Percentiles rank a stretch among this genome's conserved stretches.
These are phyloP conservation scores for Sarcophaga variegata DNA, from an alignment of 2,888 invertebrate genomes.

Conservation along the genomic window DNA sequence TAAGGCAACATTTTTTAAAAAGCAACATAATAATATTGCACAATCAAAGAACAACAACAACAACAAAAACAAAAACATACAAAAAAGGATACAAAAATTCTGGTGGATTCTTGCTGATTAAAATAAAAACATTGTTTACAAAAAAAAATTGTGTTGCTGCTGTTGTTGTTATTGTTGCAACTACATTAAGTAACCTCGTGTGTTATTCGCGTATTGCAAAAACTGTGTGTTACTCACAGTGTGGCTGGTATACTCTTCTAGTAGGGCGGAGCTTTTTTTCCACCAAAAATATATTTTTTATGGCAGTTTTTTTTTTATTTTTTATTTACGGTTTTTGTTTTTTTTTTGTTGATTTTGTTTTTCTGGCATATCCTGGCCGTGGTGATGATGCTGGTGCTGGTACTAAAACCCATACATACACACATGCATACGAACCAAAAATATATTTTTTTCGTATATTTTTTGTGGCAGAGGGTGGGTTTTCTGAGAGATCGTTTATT, in stretches of 20 bases:
- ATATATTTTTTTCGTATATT: constrained; percentile 39
- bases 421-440: background rate
- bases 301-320: background rate
- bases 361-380: constrained; percentile 42
- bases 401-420: too few species aligned
- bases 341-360: too few species aligned
- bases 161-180: constrained; percentile 22
- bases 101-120: constrained; percentile 51
- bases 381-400: background rate
- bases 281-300: constrained; percentile 48
- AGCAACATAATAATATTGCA: background rate
- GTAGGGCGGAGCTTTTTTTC: constrained; percentile 66
- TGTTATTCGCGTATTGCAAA: constrained; percentile 10
- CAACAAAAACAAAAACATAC: background rate
- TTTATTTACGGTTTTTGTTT: background rate
- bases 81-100: constrained; percentile 41
- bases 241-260: constrained; percentile 34
- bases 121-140: constrained; percentile 53
- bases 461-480: constrained; percentile 62
- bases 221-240: background rate
- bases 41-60: too few species aligned
- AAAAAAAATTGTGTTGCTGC: constrained; percentile 32
- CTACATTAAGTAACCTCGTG: constrained; percentile 21
- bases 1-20: background rate
- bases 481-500: constrained; percentile 46